phyloP scores from a whole-genome alignment of 2,797 vertebrate genomes.

The Pogonophryne albipinna region DNA sequence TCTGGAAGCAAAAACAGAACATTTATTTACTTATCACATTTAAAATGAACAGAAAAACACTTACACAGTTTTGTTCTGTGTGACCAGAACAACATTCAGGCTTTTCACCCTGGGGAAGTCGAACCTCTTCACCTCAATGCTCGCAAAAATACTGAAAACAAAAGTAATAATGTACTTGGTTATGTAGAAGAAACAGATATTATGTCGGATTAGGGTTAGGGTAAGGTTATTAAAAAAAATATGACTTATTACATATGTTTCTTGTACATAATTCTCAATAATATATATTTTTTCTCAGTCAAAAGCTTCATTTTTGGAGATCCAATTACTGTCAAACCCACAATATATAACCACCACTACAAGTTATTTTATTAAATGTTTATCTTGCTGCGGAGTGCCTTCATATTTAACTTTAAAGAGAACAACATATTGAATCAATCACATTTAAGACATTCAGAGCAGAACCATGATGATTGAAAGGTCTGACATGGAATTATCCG shows the following conservation, averaged over 20 bases:
- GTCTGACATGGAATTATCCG: too few species aligned
- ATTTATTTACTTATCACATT: background rate
- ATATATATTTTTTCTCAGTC: too few species aligned
- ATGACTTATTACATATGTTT: background rate
- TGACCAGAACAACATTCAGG: constrained; percentile 75
- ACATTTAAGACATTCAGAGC: too few species aligned
- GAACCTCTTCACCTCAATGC: constrained; percentile 71
- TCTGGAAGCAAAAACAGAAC: background rate
- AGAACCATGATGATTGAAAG: too few species aligned
- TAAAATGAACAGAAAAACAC: background rate
- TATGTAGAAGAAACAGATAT: background rate
- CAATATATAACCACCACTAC: background rate
- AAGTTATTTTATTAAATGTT: too few species aligned
- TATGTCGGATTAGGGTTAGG: background rate
- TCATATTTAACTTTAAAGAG: too few species aligned
- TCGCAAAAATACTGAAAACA: constrained; percentile 71
- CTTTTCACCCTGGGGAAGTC: constrained; percentile 41
- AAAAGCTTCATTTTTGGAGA: too few species aligned
- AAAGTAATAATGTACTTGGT: background rate
- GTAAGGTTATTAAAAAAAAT: background rate
- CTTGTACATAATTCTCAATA: background rate
- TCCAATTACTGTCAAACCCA: background rate
- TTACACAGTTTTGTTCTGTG: constrained; percentile 61
- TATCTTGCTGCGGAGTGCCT: too few species aligned
- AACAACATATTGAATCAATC: too few species aligned